These are phyloP conservation scores for Cavia porcellus DNA, from an alignment of 2,113 vertebrate genomes.

Conservation along the genomic window DNA sequence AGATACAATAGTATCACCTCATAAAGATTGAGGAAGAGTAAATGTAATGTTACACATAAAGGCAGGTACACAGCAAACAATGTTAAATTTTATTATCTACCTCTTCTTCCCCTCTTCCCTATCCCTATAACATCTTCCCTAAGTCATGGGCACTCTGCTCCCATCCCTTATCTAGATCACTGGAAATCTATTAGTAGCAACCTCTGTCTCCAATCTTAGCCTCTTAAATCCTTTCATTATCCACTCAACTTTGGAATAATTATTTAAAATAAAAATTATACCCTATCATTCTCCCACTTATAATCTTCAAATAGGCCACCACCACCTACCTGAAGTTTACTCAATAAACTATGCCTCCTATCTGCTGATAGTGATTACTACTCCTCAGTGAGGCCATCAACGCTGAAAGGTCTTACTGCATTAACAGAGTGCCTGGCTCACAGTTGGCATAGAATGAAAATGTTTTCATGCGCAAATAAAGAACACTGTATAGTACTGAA, in stretches of 20 bases:
- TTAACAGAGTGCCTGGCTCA: neutral
- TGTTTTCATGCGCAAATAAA: neutral
- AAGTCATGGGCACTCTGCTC: neutral
- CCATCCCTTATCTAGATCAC: neutral
- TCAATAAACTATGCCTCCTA: slow-evolving; percentile 1
- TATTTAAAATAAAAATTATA: slow-evolving; percentile 54
- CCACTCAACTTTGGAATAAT: neutral
- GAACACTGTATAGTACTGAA: neutral
- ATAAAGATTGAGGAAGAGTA: slow-evolving; percentile 11
- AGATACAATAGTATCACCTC: neutral
- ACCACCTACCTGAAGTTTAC: neutral
- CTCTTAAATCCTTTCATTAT: slow-evolving; percentile 21
- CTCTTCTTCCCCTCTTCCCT: neutral
- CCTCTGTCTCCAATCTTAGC: neutral
- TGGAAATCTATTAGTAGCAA: slow-evolving; percentile 53
- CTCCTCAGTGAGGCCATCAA: neutral
- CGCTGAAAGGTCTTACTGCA: neutral
- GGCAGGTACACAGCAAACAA: neutral
- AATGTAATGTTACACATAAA: slow-evolving; percentile 20
- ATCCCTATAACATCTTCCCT: neutral
- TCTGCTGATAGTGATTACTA: neutral
- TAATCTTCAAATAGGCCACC: slow-evolving; percentile 24
- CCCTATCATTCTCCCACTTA: neutral
- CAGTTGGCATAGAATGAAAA: neutral
- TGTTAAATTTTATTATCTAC: neutral